phyloP scores from a whole-genome alignment of 2,888 invertebrate species.

The Steromphala cineraria region DNA sequence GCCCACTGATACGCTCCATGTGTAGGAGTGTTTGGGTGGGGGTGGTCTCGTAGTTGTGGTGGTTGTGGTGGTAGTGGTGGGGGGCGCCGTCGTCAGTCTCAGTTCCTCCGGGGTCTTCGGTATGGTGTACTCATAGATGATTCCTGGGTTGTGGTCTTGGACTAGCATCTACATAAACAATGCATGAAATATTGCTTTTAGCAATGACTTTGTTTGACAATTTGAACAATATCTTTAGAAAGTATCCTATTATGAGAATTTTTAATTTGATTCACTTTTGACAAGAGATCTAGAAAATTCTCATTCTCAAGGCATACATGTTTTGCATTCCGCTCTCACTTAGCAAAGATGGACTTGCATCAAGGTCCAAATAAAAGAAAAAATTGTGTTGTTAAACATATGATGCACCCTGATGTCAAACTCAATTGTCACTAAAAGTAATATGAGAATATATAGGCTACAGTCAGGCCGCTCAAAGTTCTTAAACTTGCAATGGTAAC shows the following conservation, averaged over 20 bases:
- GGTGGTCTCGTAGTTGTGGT: slow-evolving; percentile 8
- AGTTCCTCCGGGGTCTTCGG: slow-evolving; percentile 37
- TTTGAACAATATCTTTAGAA: neutral
- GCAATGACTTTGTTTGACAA: neutral
- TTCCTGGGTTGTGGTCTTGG: slow-evolving; percentile 62
- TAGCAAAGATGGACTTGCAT: no score
- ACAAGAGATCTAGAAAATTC: no score
- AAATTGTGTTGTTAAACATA: no score
- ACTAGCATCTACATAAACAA: slow-evolving; percentile 54
- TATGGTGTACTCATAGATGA: slow-evolving; percentile 61
- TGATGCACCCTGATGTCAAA: no score
- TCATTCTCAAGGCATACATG: no score
- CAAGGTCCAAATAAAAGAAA: no score
- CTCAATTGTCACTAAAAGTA: no score
- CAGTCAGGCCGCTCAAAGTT: no score
- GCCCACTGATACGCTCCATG: slow-evolving; percentile 87
- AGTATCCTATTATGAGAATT: no score
- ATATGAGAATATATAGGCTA: no score
- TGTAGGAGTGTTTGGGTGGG: slow-evolving; percentile 78
- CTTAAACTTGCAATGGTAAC: no score
- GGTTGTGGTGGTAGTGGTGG: neutral
- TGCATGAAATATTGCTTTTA: neutral
- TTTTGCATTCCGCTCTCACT: no score
- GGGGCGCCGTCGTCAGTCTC: neutral
- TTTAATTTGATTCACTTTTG: neutral